Conservation (phyloP, 2,113 vertebrate genomes). For the Cyanoramphus novaezelandiae region DNA sequence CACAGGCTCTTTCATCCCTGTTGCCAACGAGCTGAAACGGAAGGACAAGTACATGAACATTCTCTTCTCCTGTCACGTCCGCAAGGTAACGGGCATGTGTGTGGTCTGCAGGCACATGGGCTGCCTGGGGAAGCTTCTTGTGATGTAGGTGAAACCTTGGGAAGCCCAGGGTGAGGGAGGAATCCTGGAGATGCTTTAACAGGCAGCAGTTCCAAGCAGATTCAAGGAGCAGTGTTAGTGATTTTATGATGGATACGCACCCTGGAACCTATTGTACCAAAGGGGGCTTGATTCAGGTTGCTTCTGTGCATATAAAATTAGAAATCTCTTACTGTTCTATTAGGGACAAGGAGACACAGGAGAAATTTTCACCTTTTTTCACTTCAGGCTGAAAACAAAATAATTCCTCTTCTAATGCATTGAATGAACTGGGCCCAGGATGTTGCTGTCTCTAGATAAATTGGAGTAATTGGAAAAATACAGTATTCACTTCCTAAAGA, state of each 20-base stretch:
- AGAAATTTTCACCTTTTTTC: neutral
- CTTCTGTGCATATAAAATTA: neutral
- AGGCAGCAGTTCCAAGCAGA: neutral
- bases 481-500: neutral
- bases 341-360: neutral
- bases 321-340: neutral
- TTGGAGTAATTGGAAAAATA: neutral
- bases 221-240: too few species aligned
- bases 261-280: neutral
- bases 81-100: constrained; percentile 81
- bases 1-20: constrained; percentile 82
- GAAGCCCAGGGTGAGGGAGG: too few species aligned
- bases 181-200: neutral
- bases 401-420: neutral
- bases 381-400: neutral
- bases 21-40: constrained; percentile 90
- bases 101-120: neutral
- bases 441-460: neutral
- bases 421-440: neutral
- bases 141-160: neutral
- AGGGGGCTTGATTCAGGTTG: neutral
- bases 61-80: constrained; percentile 94
- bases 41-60: constrained; percentile 97
- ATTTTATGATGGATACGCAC: rapidly evolving
- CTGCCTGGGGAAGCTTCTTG: neutral